Conservation (phyloP, 2,113 vertebrate genomes). For the Hippocampus zosterae region DNA sequence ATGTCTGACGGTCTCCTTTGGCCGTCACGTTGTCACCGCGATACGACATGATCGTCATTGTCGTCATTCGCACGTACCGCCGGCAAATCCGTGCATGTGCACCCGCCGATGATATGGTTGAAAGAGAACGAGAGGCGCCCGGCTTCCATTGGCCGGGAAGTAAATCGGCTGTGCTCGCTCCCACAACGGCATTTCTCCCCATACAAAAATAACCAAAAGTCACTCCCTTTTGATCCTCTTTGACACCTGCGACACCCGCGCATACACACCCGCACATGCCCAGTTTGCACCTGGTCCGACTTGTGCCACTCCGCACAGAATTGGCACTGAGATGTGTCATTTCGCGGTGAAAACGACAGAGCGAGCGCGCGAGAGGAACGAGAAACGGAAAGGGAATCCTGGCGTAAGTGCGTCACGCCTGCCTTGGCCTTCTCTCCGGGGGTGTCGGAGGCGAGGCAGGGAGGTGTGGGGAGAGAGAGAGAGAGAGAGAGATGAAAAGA, state of each 20-base stretch:
- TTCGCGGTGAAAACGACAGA: conserved; percentile 2
- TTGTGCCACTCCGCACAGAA: conserved; percentile 10
- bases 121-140: too few relatives aligned
- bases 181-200: too few relatives aligned
- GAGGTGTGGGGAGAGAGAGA: conserved; percentile 14
- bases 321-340: neutral
- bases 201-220: too few relatives aligned
- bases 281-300: conserved; percentile 5
- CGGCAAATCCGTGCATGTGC: neutral
- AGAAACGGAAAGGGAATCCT: conserved; percentile 62
- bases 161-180: too few relatives aligned
- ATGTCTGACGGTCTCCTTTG: conserved; percentile 12
- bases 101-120: neutral
- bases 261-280: neutral
- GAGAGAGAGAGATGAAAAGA: conserved; percentile 51
- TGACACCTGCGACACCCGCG: conserved; percentile 14
- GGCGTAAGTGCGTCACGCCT: conserved; percentile 63
- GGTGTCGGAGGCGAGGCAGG: conserved; percentile 35
- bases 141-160: too few relatives aligned
- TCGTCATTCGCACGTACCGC: conserved; percentile 1
- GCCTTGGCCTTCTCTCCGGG: conserved; percentile 46
- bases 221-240: conserved; percentile 16
- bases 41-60: neutral
- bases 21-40: neutral
- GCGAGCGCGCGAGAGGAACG: conserved; percentile 33